Conservation (phyloP, 2,113 vertebrate species). For the Telmatochromis sp. region DNA sequence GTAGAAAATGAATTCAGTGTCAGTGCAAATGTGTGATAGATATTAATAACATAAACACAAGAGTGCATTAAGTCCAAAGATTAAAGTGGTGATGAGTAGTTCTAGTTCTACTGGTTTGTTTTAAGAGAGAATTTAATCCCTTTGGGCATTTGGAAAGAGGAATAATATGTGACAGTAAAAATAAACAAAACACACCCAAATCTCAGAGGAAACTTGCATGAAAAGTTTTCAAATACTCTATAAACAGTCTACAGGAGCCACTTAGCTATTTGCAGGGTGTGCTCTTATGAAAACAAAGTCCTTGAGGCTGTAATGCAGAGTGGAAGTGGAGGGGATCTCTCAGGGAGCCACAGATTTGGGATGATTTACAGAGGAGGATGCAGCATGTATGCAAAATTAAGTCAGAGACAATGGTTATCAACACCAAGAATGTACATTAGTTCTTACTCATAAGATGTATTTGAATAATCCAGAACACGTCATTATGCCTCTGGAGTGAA, state of each 20-base stretch:
- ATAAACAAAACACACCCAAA: neutral
- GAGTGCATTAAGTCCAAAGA: neutral
- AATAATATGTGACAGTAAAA: neutral
- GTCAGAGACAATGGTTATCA: neutral
- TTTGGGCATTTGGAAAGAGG: neutral
- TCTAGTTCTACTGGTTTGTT: neutral
- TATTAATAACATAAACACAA: neutral
- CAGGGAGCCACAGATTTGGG: conserved; percentile 28
- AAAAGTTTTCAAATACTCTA: neutral
- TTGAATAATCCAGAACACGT: neutral
- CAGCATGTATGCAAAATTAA: neutral
- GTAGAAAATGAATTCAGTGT: conserved; percentile 53
- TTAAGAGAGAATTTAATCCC: neutral
- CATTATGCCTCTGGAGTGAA: neutral
- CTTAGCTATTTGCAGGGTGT: neutral
- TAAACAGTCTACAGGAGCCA: neutral
- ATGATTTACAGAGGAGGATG: neutral
- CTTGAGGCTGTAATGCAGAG: conserved; percentile 3
- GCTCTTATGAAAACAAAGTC: neutral
- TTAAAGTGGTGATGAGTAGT: neutral
- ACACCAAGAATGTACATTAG: neutral
- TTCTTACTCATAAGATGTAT: neutral
- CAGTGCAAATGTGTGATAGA: neutral
- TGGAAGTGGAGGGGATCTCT: conserved; percentile 11
- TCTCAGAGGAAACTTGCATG: neutral